Evolutionary conservation across 2,113 vertebrate genomes (phyloP), one percentile per base, ranked within the genome.

Genomic region (Sander lucioperca): DNA sequence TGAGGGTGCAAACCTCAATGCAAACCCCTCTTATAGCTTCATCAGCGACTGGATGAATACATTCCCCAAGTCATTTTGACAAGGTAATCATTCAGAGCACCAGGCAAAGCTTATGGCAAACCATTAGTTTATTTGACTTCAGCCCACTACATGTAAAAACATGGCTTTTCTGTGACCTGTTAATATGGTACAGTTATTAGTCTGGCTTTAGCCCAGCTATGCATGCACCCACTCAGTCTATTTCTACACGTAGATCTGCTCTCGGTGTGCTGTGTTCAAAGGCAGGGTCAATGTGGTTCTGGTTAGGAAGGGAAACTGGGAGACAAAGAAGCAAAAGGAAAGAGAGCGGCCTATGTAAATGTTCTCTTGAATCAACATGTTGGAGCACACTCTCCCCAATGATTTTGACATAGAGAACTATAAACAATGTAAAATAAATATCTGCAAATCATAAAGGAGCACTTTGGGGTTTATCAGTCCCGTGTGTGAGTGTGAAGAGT

Each of bases 371-470:
- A 86, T 89, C 89, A 94, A 93, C 91, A 94, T 86, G 68, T 80
- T 69, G 69, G 57, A 86, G 82, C 68, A 74, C 80, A 89, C 81
- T 88, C 91, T 90, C 50, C 74, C 56, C 10, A 0, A 56, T 74
- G 57, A 83, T 85, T 92, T 89, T 90, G 89, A 90, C 90, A 78
- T 85, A 61, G 57, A 75, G 68, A 73, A 76, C 87, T 89, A 88
- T 91, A 33, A 93, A 92, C 90, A 90, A 67, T 76, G 74, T 76
- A 89, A 90, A 91, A 92, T 84, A 92, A 89, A 94, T 93, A 91
- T 84, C 87, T 89, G 83, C 56, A 80, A 91, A 90, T 47, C 50
- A 88, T 89, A 89, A 94, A 89, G 70, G 51, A 83, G 82, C 71
- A 80, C 84, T 94, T 85, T 81, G 74, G 82, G 74, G 39, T 90